Base-by-base conservation (phyloP, 1,140 invertebrate species). In the Philaenus spumarius region DNA sequence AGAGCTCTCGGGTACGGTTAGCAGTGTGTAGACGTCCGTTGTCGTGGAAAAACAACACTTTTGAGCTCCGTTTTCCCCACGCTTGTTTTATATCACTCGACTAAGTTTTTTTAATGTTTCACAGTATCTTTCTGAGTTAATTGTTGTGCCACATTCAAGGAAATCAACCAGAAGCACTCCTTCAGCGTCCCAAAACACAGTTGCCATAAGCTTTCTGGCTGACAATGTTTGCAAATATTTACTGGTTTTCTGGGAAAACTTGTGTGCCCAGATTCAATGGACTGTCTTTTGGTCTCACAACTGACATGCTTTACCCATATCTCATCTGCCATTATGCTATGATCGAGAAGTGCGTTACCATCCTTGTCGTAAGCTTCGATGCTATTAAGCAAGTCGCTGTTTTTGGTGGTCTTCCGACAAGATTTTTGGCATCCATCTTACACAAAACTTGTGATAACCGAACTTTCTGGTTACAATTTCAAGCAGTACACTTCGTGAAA, bases 1-100 rank as follows among this genome's bases (percentile, higher is more conserved):
- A 47, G 12, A 61, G 39, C 1, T 57, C 40, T 23, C 58, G 34
- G 19, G 66, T 69, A 24, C 43, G 4, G n/a, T 17, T 22, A 40
- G 59, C 55, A 24, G 60, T 51, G 53, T 74, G 66, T 7, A 64
- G 68, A 30, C 64, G 61, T 14, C 69, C 67, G 53, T 73, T 74
- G 63, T 74, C 71, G 51, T 72, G 67, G 23, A 64, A 52, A 9
- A 68, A 51, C 22, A 61, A 55, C 7, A 69, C 52, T 62, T 50
- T 39, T 42, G 37, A 30, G 15, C 26, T 59, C 35, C 62, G 48
- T 22, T 59, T 48, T 50, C 60, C 55, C 15, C 58, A 12, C 53
- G 30, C 56, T 65, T 62, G 39, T 66, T 59, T 34, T 62, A 40
- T 22, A 66, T 62, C 30, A 26, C n/a, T n/a, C n/a, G n/a, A n/a